Conservation (phyloP, 1,140 invertebrate species). For the Olivierus martensii region DNA sequence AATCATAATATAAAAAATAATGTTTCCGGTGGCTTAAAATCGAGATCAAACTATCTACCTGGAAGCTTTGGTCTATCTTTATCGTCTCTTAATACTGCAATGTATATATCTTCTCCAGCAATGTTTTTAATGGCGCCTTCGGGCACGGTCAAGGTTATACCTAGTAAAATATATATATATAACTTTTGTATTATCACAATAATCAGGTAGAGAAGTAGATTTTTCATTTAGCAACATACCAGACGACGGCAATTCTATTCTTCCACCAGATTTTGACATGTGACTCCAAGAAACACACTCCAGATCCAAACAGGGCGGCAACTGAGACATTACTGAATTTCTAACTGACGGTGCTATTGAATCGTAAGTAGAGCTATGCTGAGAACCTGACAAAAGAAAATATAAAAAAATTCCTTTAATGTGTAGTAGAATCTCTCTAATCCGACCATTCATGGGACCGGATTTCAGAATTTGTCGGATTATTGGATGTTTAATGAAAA, state of each 20-base stretch:
- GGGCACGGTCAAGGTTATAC: constrained; percentile 68
- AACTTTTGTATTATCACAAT: background rate
- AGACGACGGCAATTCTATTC: constrained; percentile 55
- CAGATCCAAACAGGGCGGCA: constrained; percentile 32
- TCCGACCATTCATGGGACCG: too few relatives aligned
- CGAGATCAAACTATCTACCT: constrained; percentile 41
- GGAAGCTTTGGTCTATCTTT: constrained; percentile 68
- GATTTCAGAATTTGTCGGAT: too few relatives aligned
- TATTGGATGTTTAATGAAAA: too few relatives aligned
- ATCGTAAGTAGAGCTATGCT: too few relatives aligned
- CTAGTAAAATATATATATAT: constrained; percentile 25
- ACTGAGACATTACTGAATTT: constrained; percentile 17
- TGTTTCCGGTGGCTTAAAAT: too few relatives aligned
- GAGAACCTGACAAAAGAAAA: too few relatives aligned
- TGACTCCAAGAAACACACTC: constrained; percentile 42
- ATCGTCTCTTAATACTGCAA: constrained; percentile 77
- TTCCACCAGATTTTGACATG: constrained; percentile 52
- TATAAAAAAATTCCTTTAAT: too few relatives aligned
- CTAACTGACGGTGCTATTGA: constrained; percentile 6
- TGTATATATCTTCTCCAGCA: constrained; percentile 60
- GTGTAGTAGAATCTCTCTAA: too few relatives aligned
- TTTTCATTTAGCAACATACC: constrained; percentile 1
- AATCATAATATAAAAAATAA: constrained; percentile 13
- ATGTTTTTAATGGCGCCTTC: constrained; percentile 67
- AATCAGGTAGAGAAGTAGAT: constrained; percentile 3